A percentile compares a stretch with the other conserved stretches of the same genome.
phyloP scores from a whole-genome alignment of 2,888 invertebrate genomes.

The Chrysolina americana region DNA sequence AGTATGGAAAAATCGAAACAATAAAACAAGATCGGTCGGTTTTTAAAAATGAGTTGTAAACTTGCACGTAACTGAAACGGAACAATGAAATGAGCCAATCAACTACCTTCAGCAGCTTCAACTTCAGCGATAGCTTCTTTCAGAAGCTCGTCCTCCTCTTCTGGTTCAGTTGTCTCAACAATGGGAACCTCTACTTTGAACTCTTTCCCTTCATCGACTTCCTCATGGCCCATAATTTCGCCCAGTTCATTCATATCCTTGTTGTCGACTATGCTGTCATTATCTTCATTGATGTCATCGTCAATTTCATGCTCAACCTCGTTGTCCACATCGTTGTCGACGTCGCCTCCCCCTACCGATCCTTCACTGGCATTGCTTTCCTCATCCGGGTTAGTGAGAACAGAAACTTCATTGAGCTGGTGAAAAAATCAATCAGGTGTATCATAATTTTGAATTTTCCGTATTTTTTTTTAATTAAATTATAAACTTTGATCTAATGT shows the following conservation, averaged over 20 bases:
- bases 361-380: conserved; percentile 42
- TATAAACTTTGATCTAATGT: too few species aligned
- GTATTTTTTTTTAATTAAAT: too few species aligned
- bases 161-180: conserved; percentile 13
- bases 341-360: conserved; percentile 32
- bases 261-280: conserved; percentile 22
- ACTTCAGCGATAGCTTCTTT: conserved; percentile 39
- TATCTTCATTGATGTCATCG: conserved; percentile 29
- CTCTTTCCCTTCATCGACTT: conserved; percentile 35
- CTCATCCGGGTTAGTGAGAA: conserved; percentile 18
- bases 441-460: too few species aligned
- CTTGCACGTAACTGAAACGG: too few species aligned
- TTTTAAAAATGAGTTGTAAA: too few species aligned
- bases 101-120: conserved; percentile 37
- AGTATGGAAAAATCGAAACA: too few species aligned
- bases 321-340: conserved; percentile 40
- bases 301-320: conserved; percentile 37
- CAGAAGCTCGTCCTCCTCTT: conserved; percentile 34
- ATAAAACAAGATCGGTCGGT: too few species aligned
- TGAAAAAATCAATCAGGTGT: too few species aligned
- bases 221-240: conserved; percentile 29
- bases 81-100: too few species aligned
- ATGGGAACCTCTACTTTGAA: conserved; percentile 36
- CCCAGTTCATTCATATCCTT: conserved; percentile 22
- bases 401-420: background rate